Evolutionary conservation across 2,888 invertebrate genomes (phyloP).

Genomic region (Augochlorella aurata): DNA sequence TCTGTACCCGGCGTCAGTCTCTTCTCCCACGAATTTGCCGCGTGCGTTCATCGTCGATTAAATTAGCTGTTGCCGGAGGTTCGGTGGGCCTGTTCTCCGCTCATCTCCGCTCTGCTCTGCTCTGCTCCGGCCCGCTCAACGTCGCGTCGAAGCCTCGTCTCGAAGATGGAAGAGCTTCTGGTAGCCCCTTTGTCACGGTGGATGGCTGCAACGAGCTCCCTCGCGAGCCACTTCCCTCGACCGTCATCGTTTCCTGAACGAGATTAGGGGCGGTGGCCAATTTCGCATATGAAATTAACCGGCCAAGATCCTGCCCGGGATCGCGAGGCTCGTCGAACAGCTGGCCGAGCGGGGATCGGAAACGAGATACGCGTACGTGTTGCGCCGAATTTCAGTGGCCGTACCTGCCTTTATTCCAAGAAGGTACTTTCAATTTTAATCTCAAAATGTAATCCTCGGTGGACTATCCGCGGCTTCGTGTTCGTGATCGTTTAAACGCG

Average conservation of each 20-base stretch:
- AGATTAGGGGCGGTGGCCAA: background rate
- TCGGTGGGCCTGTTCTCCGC: background rate
- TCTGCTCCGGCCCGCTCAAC: background rate
- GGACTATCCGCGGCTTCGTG: too few relatives aligned
- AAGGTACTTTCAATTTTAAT: background rate
- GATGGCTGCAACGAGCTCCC: background rate
- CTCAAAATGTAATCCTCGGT: too few relatives aligned
- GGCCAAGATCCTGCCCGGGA: background rate
- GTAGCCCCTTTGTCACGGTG: conserved; percentile 16
- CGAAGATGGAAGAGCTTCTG: conserved; percentile 7
- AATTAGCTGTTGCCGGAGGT: conserved; percentile 29
- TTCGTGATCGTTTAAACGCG: background rate
- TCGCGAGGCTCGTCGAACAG: background rate
- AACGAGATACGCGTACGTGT: background rate
- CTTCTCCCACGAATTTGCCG: conserved; percentile 12
- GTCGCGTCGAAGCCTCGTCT: background rate
- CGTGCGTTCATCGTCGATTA: conserved; percentile 27
- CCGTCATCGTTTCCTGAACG: conserved; percentile 5
- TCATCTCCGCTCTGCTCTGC: too few relatives aligned
- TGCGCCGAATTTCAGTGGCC: background rate
- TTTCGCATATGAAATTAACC: conserved; percentile 6
- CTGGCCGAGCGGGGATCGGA: background rate
- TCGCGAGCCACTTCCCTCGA: background rate
- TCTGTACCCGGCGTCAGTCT: conserved; percentile 19
- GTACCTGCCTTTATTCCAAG: background rate